Evolutionary conservation across 2,113 vertebrate species (phyloP).

Genomic region (Dipodomys spectabilis): DNA sequence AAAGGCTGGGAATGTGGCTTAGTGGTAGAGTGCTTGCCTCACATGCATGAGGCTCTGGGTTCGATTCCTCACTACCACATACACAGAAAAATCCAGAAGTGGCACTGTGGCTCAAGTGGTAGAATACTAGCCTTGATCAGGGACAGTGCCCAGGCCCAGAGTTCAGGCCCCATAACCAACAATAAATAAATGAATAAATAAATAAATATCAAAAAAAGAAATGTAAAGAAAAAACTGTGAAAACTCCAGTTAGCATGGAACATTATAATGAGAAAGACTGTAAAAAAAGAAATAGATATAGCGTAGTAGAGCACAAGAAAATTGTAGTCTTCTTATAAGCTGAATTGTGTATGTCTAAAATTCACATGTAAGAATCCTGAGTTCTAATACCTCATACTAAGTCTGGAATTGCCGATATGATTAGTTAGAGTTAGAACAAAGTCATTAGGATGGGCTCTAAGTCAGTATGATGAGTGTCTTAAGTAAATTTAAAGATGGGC

Average conservation of each 20-base stretch:
- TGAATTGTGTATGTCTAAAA: not conserved
- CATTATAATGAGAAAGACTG: not conserved
- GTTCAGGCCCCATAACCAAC: too few relatives aligned
- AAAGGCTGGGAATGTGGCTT: too few relatives aligned
- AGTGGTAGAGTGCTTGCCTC: too few relatives aligned
- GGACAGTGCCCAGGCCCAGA: too few relatives aligned
- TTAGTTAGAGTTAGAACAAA: not conserved
- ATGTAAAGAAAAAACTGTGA: not conserved
- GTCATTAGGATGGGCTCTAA: not conserved
- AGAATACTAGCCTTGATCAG: too few relatives aligned
- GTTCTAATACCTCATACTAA: not conserved
- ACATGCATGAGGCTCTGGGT: too few relatives aligned
- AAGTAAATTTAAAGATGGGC: not conserved
- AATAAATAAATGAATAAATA: too few relatives aligned
- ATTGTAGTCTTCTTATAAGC: not conserved
- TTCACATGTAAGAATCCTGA: not conserved
- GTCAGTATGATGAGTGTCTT: not conserved
- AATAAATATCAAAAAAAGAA: not conserved
- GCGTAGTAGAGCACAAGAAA: not conserved
- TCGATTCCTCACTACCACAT: too few relatives aligned
- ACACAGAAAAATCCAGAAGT: too few relatives aligned
- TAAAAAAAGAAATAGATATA: not conserved
- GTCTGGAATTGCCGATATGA: not conserved
- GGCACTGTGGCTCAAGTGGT: too few relatives aligned
- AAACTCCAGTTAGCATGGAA: fast-evolving